phyloP scores from a whole-genome alignment of 2,113 vertebrate species.

The Cinclus mexicanus region DNA sequence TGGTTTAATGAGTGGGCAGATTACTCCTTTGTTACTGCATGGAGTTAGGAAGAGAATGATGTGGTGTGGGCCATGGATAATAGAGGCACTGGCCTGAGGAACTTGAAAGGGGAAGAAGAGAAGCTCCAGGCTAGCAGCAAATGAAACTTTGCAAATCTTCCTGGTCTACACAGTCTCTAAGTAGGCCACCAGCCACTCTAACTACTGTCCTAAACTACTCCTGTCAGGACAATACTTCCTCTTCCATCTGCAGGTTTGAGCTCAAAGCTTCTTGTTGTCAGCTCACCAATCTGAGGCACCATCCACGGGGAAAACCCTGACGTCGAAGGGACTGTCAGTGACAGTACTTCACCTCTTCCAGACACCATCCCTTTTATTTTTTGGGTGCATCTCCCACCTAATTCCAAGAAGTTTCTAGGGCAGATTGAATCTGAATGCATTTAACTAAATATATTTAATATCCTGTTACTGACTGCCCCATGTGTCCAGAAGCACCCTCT shows the following conservation, averaged over 20 bases:
- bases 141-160: background rate
- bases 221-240: background rate
- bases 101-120: background rate
- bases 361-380: background rate
- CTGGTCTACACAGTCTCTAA: background rate
- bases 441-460: background rate
- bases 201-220: background rate
- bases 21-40: background rate
- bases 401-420: background rate
- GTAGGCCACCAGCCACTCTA: background rate
- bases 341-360: background rate
- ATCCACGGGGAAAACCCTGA: background rate
- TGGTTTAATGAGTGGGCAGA: background rate
- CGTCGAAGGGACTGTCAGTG: fast-evolving
- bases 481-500: background rate
- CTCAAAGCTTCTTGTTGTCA: background rate
- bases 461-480: background rate
- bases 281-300: background rate
- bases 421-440: background rate
- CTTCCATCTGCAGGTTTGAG: background rate
- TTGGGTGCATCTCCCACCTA: background rate
- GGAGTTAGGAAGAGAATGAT: background rate
- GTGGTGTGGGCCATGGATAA: background rate
- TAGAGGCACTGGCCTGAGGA: background rate
- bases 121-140: background rate